These are phyloP conservation scores for Platycheirus rosarum DNA, from an alignment of 2,888 invertebrate species.

Conservation along the genomic window DNA sequence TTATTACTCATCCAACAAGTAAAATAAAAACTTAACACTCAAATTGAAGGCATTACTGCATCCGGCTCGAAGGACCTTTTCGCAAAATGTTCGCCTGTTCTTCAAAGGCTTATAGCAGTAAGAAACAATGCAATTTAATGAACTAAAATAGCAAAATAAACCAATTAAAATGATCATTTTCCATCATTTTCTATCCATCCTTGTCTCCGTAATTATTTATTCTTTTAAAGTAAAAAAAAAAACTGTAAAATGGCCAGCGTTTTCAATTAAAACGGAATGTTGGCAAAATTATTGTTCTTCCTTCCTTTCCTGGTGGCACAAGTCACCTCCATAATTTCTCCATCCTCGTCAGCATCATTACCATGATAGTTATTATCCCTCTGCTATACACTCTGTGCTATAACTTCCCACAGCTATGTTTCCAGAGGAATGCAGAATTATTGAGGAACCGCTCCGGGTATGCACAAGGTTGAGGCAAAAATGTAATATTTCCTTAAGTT, in stretches of 20 bases:
- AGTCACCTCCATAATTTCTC: neutral
- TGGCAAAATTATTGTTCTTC: conserved; percentile 56
- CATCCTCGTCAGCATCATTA: conserved; percentile 19
- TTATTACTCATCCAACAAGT: no score
- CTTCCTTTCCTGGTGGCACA: neutral
- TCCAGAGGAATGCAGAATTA: neutral
- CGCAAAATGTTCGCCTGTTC: no score
- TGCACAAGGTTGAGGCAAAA: neutral
- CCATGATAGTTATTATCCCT: conserved; percentile 31
- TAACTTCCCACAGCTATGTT: conserved; percentile 6
- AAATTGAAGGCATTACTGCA: no score
- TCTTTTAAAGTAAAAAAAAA: no score
- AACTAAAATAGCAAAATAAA: no score
- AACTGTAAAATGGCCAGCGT: conserved; percentile 80
- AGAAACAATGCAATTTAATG: no score
- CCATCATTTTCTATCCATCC: no score
- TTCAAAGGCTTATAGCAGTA: no score
- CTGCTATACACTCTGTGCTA: conserved; percentile 22
- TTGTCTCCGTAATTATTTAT: no score
- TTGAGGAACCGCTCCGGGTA: neutral
- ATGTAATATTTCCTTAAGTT: conserved; percentile 32
- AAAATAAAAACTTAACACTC: no score
- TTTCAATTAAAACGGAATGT: conserved; percentile 80
- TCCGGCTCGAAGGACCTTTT: no score
- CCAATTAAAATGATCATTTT: no score